Conservation (phyloP, 1,140 invertebrate genomes). For the Eriocheir sinensis region DNA sequence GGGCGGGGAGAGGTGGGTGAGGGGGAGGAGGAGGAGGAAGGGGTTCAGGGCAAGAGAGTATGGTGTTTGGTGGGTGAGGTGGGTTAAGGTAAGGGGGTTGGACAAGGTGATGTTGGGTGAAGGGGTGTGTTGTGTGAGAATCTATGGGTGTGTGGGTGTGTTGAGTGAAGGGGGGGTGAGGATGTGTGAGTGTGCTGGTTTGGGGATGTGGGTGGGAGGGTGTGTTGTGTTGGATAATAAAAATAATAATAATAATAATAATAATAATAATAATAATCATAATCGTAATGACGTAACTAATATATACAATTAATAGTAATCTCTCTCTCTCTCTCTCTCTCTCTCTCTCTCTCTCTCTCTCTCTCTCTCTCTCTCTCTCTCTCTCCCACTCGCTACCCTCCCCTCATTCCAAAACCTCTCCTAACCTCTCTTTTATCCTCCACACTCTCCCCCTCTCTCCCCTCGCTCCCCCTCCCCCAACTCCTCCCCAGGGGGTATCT, state of each 20-base stretch:
- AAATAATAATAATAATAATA: background rate
- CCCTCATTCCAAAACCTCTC: no score
- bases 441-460: background rate
- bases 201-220: background rate
- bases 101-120: background rate
- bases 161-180: background rate
- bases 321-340: no score
- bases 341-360: no score
- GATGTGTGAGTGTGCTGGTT: background rate
- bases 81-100: background rate
- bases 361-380: background rate
- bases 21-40: background rate
- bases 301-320: no score
- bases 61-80: background rate
- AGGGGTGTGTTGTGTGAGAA: background rate
- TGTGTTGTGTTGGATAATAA: background rate
- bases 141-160: background rate
- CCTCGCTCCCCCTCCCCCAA: no score
- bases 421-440: background rate
- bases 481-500: slow-evolving; percentile 57
- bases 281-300: no score
- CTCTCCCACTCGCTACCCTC: background rate
- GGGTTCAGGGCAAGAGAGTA: no score
- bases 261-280: background rate
- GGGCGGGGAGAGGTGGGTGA: slow-evolving; percentile 38